Percentiles rank a stretch among this genome's conserved stretches.
These are phyloP conservation scores for Amaurobius ferox DNA, from an alignment of 2,888 invertebrate genomes.

Conservation along the genomic window DNA sequence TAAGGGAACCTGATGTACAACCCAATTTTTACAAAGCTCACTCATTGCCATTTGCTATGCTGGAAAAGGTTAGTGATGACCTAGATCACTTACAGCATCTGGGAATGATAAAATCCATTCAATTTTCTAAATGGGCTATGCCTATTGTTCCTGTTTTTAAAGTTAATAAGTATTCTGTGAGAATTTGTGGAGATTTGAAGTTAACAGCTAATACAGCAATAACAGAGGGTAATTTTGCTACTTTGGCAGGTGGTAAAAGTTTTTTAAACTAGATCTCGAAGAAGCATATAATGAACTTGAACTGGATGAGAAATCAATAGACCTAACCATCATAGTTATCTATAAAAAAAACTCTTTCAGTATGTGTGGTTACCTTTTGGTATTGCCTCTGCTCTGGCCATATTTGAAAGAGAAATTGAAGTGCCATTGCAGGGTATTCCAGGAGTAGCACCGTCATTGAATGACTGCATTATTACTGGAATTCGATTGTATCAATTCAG, in stretches of 20 bases:
- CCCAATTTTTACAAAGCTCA: background rate
- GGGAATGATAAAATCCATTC: background rate
- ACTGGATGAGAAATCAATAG: background rate
- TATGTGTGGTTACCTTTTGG: no score
- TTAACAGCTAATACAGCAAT: no score
- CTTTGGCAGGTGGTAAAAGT: background rate
- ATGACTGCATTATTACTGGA: background rate
- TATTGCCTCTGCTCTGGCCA: background rate
- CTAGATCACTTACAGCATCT: background rate
- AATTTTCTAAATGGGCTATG: background rate
- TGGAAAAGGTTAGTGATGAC: background rate
- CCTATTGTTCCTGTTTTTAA: background rate
- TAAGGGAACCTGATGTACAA: background rate
- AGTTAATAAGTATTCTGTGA: no score
- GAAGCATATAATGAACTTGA: background rate
- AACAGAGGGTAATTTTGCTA: no score
- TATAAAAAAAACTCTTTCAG: no score
- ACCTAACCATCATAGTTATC: background rate
- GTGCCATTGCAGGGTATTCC: background rate
- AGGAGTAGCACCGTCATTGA: background rate
- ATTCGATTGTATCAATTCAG: no score
- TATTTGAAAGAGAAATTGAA: background rate
- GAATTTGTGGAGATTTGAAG: no score
- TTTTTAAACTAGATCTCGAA: background rate
- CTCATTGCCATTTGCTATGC: background rate